Evolutionary conservation across 2,888 invertebrate species (phyloP).

Genomic region (Chrysolina americana): DNA sequence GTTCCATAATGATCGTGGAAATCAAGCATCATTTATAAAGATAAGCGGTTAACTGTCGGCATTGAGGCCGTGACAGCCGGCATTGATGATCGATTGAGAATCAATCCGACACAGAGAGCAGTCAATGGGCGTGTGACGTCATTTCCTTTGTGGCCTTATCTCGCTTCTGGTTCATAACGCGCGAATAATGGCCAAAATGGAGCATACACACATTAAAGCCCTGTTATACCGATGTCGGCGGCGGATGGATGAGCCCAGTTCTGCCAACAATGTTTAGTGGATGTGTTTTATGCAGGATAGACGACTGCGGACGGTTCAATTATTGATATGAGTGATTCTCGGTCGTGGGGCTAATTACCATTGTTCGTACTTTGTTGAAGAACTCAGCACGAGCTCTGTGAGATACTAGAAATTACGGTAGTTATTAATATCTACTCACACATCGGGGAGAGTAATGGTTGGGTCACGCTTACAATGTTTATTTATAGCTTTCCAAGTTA

Average conservation of each 20-base stretch:
- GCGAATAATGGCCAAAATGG: conserved; percentile 68
- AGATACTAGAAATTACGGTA: too few species aligned
- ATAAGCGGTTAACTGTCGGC: conserved; percentile 67
- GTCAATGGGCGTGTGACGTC: conserved; percentile 70
- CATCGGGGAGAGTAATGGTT: too few species aligned
- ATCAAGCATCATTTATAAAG: conserved; percentile 70
- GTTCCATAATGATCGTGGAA: conserved; percentile 49
- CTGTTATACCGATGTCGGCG: conserved; percentile 29
- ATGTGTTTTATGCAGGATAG: conserved; percentile 15
- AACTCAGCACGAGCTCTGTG: neutral
- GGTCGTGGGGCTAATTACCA: neutral
- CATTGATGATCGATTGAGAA: conserved; percentile 69
- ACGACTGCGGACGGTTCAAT: conserved; percentile 5
- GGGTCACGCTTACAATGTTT: too few species aligned
- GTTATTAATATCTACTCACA: too few species aligned
- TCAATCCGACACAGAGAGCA: conserved; percentile 68
- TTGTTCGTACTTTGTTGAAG: neutral
- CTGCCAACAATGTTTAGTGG: conserved; percentile 18
- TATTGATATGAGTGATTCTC: conserved; percentile 6
- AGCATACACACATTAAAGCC: conserved; percentile 49
- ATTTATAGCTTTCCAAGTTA: too few species aligned
- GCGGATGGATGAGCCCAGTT: conserved; percentile 22
- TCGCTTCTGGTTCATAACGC: conserved; percentile 71
- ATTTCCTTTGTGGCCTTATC: conserved; percentile 71
- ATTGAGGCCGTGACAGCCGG: conserved; percentile 62